Conservation (phyloP, 2,888 invertebrate species). For the Philereme vetulata region DNA sequence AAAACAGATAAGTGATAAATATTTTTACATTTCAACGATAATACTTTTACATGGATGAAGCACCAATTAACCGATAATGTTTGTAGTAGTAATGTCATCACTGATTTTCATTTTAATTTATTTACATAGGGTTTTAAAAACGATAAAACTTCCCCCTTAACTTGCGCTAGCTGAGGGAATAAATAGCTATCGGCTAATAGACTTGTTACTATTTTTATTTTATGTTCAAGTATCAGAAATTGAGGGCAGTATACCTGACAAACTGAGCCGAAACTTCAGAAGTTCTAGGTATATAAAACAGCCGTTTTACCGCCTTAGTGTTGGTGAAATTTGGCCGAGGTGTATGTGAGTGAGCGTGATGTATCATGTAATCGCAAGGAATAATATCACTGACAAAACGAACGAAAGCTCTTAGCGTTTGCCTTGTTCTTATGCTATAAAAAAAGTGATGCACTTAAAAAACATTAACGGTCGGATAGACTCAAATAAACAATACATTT, state of each 20-base stretch:
- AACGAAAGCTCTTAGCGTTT: background rate
- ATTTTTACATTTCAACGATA: conserved; percentile 67
- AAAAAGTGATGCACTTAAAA: conserved; percentile 20
- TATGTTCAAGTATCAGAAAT: no score
- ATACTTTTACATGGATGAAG: conserved; percentile 62
- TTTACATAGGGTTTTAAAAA: background rate
- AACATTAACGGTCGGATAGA: conserved; percentile 18
- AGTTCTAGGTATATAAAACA: no score
- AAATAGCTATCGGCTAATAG: no score
- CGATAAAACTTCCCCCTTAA: background rate
- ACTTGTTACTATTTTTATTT: no score
- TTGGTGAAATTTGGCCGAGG: no score
- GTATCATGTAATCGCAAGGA: no score
- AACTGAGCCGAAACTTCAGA: no score
- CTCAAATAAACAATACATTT: conserved; percentile 32
- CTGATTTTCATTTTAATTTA: conserved; percentile 2
- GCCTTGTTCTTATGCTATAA: conserved; percentile 2
- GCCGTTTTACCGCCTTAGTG: no score
- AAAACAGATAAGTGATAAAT: conserved; percentile 69
- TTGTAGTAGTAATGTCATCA: conserved; percentile 19
- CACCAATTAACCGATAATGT: conserved; percentile 52
- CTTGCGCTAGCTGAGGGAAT: no score
- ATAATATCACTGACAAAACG: no score
- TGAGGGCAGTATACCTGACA: no score
- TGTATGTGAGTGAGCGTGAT: no score